phyloP scores from a whole-genome alignment of 2,797 vertebrate species.

The Limosa lapponica region DNA sequence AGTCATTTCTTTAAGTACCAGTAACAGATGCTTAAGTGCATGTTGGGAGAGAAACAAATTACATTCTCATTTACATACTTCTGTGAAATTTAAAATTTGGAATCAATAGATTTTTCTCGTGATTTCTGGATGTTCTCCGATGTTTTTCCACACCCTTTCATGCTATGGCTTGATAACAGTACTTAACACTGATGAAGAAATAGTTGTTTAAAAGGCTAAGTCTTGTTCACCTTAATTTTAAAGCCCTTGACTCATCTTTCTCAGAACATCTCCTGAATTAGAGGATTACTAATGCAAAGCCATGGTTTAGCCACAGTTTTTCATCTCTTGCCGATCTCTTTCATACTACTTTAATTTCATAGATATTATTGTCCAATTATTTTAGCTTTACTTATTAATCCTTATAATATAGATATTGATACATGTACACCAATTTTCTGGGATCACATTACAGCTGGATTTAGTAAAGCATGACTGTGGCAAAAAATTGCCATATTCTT shows the following conservation, averaged over 20 bases:
- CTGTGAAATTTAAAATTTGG: background rate
- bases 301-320: constrained; percentile 31
- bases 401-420: constrained; percentile 16
- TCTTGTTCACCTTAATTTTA: constrained; percentile 14
- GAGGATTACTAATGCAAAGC: constrained; percentile 20
- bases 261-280: constrained; percentile 10
- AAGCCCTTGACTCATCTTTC: constrained; percentile 43
- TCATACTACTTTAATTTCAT: constrained; percentile 19
- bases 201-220: background rate
- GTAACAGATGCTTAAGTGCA: constrained; percentile 29
- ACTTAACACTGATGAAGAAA: constrained; percentile 47
- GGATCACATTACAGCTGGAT: background rate
- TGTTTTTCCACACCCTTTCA: constrained; percentile 1
- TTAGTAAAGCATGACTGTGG: background rate
- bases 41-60: background rate
- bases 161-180: constrained; percentile 22
- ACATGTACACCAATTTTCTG: background rate
- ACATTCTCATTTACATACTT: constrained; percentile 11
- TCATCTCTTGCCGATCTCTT: background rate
- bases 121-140: background rate
- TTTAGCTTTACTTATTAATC: constrained; percentile 18
- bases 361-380: constrained; percentile 13
- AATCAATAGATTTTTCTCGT: background rate
- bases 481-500: background rate
- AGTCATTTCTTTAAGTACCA: background rate